Percentiles rank a stretch among this genome's conserved stretches.
Evolutionary conservation across 2,797 vertebrate species (phyloP).

Genomic region (Spondyliosoma cantharus): DNA sequence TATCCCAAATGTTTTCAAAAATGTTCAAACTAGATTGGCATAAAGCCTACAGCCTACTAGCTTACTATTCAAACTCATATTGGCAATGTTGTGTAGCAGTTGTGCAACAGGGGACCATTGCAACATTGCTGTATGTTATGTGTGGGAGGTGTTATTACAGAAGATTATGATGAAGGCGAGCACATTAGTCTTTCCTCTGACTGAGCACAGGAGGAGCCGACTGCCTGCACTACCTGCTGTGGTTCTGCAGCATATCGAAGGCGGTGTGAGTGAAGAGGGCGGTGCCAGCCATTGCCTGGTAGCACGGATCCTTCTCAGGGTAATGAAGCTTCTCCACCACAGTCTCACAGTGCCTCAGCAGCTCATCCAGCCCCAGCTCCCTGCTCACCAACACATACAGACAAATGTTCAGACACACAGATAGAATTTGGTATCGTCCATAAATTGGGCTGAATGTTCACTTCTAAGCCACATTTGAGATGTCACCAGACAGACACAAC

Average conservation of each 20-base stretch:
- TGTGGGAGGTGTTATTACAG: not conserved
- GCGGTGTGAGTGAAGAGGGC: constrained; percentile 78
- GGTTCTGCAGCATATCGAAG: constrained; percentile 83
- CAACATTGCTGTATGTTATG: constrained; percentile 5
- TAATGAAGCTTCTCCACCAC: constrained; percentile 81
- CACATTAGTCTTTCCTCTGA: not conserved
- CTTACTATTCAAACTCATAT: not conserved
- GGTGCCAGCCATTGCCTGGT: constrained; percentile 84
- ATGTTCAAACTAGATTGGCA: too few species aligned
- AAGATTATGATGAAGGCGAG: constrained; percentile 22
- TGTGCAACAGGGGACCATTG: not conserved
- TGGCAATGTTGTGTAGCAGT: not conserved
- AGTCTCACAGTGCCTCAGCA: constrained; percentile 78
- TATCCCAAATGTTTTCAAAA: too few species aligned
- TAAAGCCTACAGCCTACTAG: not conserved
- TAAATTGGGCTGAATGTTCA: too few species aligned
- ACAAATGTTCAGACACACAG: not conserved
- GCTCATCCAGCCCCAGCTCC: constrained; percentile 82
- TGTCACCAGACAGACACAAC: constrained; percentile 61
- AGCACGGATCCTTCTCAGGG: constrained; percentile 82
- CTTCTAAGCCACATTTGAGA: too few species aligned
- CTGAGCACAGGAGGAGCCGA: not conserved
- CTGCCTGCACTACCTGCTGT: constrained; percentile 77
- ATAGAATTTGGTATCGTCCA: too few species aligned
- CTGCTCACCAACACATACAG: constrained; percentile 45